These are phyloP conservation scores for Hydrotaea diabolus DNA, from an alignment of 2,888 invertebrate genomes.

Conservation along the genomic window DNA sequence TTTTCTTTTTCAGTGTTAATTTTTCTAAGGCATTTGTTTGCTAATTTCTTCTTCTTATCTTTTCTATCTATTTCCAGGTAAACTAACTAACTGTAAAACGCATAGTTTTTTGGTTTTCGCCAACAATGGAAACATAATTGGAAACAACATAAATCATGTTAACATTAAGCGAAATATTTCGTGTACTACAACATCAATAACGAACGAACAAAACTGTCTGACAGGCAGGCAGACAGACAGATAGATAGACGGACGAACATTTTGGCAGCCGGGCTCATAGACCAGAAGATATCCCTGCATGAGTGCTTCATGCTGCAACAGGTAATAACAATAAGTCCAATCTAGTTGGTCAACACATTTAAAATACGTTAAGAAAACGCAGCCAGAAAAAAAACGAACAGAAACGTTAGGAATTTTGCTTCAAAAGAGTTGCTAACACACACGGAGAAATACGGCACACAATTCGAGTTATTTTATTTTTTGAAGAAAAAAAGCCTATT, in stretches of 20 bases:
- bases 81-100: conserved; percentile 48
- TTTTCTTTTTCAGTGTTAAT: not conserved
- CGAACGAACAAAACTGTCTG: conserved; percentile 50
- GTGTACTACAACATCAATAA: conserved; percentile 54
- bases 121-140: conserved; percentile 44
- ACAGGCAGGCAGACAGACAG: conserved; percentile 12
- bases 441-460: not conserved
- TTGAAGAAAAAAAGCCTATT: not conserved
- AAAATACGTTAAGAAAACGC: not conserved
- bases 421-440: not conserved
- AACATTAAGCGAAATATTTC: conserved; percentile 48
- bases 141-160: conserved; percentile 63
- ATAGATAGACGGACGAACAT: too few species aligned
- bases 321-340: conserved; percentile 5
- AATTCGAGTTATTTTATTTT: not conserved
- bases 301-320: not conserved
- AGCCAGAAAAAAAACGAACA: not conserved
- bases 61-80: conserved; percentile 55
- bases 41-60: conserved; percentile 8
- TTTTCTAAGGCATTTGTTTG: not conserved
- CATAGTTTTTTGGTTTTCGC: conserved; percentile 41
- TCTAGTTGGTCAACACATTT: not conserved
- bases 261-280: not conserved
- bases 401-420: conserved; percentile 8
- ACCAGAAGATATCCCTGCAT: not conserved